Percentiles rank a stretch among this genome's conserved stretches.
Conservation (phyloP, 2,113 vertebrate species). For the Cephalophus harveyi region DNA sequence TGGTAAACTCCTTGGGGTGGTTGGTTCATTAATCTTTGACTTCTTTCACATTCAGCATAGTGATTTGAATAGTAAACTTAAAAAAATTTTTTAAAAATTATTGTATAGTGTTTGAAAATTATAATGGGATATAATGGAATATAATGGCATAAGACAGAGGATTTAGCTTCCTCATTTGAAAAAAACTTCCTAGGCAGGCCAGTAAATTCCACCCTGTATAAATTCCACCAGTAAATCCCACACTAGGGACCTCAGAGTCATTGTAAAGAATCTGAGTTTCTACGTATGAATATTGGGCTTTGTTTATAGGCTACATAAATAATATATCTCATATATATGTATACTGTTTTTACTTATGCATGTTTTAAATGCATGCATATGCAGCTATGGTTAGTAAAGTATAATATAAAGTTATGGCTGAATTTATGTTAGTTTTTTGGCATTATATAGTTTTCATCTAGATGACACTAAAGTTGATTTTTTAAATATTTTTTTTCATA, state of each 20-base stretch:
- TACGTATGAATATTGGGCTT: not conserved
- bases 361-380: not conserved
- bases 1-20: not conserved
- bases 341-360: not conserved
- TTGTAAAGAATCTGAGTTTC: not conserved
- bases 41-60: not conserved
- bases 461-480: not conserved
- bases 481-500: not conserved
- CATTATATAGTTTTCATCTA: not conserved
- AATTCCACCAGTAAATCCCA: not conserved
- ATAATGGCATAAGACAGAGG: not conserved
- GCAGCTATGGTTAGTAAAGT: not conserved
- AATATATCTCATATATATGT: not conserved
- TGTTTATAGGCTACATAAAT: not conserved
- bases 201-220: not conserved
- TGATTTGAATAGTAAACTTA: not conserved
- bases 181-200: not conserved
- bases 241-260: not conserved
- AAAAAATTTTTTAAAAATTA: not conserved
- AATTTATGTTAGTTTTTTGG: not conserved
- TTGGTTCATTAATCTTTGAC: not conserved
- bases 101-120: not conserved
- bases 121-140: not conserved
- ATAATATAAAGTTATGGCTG: not conserved
- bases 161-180: not conserved